A percentile compares a stretch with the other conserved stretches of the same genome.
Evolutionary conservation across 2,113 vertebrate species (phyloP).

Genomic region (Pedetes capensis): DNA sequence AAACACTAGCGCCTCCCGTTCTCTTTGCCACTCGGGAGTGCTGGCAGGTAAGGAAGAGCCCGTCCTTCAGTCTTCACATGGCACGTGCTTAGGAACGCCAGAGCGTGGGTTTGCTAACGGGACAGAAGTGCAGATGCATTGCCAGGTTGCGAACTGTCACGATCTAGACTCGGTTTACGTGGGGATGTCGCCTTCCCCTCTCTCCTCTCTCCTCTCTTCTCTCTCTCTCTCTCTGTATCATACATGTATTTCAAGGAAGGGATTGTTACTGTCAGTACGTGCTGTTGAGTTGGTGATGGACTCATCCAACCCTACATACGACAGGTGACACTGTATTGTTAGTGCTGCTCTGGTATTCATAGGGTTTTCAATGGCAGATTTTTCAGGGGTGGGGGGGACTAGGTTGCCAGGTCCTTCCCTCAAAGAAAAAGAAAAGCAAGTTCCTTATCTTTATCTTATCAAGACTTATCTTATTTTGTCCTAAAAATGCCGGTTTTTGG

Average conservation of each 20-base stretch:
- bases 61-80: not conserved
- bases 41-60: not conserved
- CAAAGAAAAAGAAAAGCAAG: not conserved
- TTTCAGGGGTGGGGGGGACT: too few species aligned
- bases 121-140: not conserved
- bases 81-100: not conserved
- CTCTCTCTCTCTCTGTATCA: not conserved
- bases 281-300: too few species aligned
- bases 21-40: not conserved
- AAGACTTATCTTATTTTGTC: not conserved
- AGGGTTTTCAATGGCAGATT: too few species aligned
- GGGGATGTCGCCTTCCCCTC: too few species aligned
- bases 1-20: not conserved
- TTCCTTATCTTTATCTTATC: not conserved
- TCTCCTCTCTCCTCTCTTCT: not conserved
- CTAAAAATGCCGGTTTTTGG: not conserved
- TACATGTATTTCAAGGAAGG: not conserved
- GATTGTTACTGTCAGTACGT: too few species aligned
- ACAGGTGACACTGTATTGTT: too few species aligned
- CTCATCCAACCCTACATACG: too few species aligned
- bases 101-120: not conserved
- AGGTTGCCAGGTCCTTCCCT: too few species aligned
- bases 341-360: too few species aligned
- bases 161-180: not conserved
- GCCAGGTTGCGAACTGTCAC: not conserved